phyloP scores from a whole-genome alignment of 2,113 vertebrate species.

The Zosterops borbonicus region DNA sequence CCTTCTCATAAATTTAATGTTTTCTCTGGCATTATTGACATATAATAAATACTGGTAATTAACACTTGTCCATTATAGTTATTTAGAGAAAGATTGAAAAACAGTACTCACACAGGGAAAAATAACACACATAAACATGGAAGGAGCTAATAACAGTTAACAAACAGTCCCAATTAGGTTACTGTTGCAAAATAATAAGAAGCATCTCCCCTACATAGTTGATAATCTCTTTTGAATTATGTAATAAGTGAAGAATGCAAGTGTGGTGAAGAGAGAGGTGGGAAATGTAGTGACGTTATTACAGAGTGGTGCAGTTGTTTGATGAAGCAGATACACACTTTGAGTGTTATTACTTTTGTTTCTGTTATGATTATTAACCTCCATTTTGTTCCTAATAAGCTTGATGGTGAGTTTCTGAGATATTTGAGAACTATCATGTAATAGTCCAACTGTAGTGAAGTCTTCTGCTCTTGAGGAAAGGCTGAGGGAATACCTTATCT shows the following conservation, averaged over 20 bases:
- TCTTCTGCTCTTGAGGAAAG: not conserved
- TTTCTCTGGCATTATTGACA: not conserved
- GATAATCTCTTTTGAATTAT: not conserved
- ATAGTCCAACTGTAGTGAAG: not conserved
- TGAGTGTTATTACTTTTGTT: not conserved
- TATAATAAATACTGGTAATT: not conserved
- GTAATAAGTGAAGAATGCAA: not conserved
- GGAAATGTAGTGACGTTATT: not conserved
- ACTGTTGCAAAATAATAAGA: not conserved
- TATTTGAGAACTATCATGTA: not conserved
- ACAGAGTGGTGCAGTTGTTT: not conserved
- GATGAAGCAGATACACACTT: not conserved
- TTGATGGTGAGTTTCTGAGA: not conserved
- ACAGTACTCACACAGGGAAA: not conserved
- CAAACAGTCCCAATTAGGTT: not conserved
- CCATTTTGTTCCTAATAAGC: not conserved
- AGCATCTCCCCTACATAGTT: not conserved
- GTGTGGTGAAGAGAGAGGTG: not conserved
- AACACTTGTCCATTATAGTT: not conserved
- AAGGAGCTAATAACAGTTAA: not conserved
- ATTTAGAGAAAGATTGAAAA: not conserved
- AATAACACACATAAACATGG: not conserved
- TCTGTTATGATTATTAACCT: not conserved
- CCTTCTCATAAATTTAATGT: not conserved
- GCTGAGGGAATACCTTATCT: not conserved